Conservation (phyloP, 2,888 invertebrate genomes). For the Petrolisthes manimaculis region DNA sequence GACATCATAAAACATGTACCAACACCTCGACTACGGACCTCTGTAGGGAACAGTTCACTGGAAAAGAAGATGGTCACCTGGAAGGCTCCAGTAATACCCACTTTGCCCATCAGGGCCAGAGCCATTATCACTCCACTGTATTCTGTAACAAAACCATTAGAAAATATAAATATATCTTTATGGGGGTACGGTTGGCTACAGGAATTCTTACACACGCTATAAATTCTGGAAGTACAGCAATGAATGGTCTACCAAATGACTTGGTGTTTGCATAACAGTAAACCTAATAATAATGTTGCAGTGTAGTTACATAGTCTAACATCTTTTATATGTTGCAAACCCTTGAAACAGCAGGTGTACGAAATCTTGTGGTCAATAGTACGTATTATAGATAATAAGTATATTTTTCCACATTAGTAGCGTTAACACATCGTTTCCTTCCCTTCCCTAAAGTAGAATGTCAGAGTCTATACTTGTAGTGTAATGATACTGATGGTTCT, state of each 20-base stretch:
- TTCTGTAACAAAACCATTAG: not conserved
- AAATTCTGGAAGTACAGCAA: not conserved
- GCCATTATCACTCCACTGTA: constrained; percentile 31
- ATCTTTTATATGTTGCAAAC: too few species aligned
- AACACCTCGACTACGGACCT: constrained; percentile 53
- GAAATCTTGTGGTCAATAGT: too few species aligned
- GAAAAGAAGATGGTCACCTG: constrained; percentile 42
- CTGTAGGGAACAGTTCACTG: constrained; percentile 56
- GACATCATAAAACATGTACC: constrained; percentile 47
- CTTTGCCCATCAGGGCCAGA: constrained; percentile 53
- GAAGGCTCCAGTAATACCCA: constrained; percentile 41
- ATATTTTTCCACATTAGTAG: too few species aligned
- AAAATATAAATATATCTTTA: not conserved
- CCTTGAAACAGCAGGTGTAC: too few species aligned
- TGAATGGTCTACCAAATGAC: not conserved
- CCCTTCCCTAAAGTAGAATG: too few species aligned
- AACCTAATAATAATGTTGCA: too few species aligned
- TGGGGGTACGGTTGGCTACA: not conserved
- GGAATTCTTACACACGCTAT: too few species aligned
- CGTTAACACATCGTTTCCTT: too few species aligned
- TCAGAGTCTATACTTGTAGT: too few species aligned
- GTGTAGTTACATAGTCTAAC: too few species aligned
- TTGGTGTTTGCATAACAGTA: not conserved
- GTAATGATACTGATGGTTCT: too few species aligned
- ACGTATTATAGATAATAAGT: too few species aligned